Conservation (phyloP, 1,140 invertebrate species). For the Hyphantria cunea region DNA sequence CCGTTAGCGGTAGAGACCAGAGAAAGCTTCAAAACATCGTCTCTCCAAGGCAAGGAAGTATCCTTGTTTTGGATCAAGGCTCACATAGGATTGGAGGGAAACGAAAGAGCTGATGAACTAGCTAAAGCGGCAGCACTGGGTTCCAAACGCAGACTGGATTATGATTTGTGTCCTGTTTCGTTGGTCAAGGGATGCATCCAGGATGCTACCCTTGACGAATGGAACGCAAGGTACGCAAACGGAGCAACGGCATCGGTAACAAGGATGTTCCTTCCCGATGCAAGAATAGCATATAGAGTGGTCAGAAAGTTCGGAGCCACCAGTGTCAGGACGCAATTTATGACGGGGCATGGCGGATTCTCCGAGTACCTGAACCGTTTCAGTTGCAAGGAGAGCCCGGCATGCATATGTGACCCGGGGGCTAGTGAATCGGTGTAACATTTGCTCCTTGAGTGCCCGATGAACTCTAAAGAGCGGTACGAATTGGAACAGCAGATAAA, state of each 20-base stretch:
- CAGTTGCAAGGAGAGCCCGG: slow-evolving; percentile 16
- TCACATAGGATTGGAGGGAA: slow-evolving; percentile 19
- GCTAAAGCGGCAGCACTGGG: slow-evolving; percentile 8
- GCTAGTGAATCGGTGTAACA: slow-evolving; percentile 18
- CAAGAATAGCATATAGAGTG: background rate
- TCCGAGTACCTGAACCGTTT: slow-evolving; percentile 30
- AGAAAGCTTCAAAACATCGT: slow-evolving; percentile 2
- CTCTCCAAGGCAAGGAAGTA: background rate
- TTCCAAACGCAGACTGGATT: slow-evolving; percentile 2
- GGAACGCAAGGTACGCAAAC: background rate
- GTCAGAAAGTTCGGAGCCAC: background rate
- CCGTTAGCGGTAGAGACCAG: slow-evolving; percentile 21
- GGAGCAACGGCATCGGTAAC: slow-evolving; percentile 1
- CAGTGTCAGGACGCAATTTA: slow-evolving; percentile 23
- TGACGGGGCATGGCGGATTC: slow-evolving; percentile 29
- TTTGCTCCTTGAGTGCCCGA: slow-evolving; percentile 2
- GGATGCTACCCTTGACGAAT: background rate
- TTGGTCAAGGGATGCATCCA: slow-evolving; percentile 9
- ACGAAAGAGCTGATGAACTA: slow-evolving; percentile 25
- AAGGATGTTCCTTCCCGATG: background rate
- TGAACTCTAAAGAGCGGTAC: background rate
- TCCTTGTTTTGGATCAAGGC: slow-evolving; percentile 12
- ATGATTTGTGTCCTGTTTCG: slow-evolving; percentile 1
- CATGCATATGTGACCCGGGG: slow-evolving; percentile 26
- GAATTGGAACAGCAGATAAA: too few species aligned